Conservation (phyloP, 2,113 vertebrate species). For the Xiphophorus couchianus region DNA sequence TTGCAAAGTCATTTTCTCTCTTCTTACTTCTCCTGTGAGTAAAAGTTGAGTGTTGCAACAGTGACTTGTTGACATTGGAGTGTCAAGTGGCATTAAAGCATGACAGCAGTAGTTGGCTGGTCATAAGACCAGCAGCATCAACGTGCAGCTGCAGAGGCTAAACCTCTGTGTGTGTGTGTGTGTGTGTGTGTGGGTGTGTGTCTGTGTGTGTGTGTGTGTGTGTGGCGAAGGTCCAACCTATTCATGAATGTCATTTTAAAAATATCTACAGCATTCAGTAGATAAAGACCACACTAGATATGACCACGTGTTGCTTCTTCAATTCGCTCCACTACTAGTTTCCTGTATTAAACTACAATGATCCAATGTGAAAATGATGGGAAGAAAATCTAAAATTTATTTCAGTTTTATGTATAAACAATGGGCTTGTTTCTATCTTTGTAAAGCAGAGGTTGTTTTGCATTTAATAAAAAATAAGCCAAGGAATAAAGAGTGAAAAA, state of each 20-base stretch:
- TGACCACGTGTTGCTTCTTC: neutral
- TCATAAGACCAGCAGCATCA: neutral
- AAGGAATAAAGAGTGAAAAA: neutral
- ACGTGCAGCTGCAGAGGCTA: neutral
- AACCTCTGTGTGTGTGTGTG: neutral
- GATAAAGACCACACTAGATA: too few relatives aligned
- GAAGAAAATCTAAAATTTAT: neutral
- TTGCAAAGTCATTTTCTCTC: too few relatives aligned
- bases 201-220: too few relatives aligned
- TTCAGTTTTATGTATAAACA: neutral
- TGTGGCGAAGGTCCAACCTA: neutral
- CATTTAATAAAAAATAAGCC: neutral
- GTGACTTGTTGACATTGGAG: neutral
- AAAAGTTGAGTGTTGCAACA: slow-evolving; percentile 9
- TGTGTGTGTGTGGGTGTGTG: too few relatives aligned
- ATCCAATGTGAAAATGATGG: neutral
- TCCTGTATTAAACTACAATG: neutral
- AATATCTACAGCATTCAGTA: too few relatives aligned
- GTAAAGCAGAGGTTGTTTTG: neutral
- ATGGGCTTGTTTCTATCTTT: neutral
- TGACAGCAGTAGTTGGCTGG: neutral
- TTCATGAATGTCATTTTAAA: too few relatives aligned
- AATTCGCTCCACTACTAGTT: neutral
- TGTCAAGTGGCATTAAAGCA: neutral
- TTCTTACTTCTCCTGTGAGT: neutral